A percentile compares a stretch with the other conserved stretches of the same genome.
These are phyloP conservation scores for Callipepla squamata DNA, from an alignment of 2,113 vertebrate genomes.

Conservation along the genomic window DNA sequence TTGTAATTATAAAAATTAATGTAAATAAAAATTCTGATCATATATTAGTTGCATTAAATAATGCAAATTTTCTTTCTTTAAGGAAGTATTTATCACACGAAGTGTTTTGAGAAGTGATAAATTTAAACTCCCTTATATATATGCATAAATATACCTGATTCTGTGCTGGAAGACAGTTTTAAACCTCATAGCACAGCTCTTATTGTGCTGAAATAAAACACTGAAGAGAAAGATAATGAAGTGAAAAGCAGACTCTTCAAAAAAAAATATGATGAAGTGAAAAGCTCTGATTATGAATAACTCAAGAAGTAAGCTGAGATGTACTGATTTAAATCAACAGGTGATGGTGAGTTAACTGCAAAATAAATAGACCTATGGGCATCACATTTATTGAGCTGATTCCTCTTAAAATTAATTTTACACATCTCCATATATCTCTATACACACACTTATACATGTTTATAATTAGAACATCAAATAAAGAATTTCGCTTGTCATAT, in stretches of 20 bases:
- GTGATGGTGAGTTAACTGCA: background rate
- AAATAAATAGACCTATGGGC: background rate
- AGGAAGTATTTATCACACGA: background rate
- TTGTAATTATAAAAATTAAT: background rate
- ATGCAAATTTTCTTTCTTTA: background rate
- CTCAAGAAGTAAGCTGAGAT: background rate
- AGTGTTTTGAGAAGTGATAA: background rate
- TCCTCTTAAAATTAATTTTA: background rate
- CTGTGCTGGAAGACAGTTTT: background rate
- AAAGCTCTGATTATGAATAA: background rate
- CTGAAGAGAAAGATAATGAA: background rate
- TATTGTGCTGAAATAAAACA: background rate
- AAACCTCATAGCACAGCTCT: background rate
- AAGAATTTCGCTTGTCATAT: too few relatives aligned
- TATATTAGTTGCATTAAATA: background rate
- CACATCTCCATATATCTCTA: too few relatives aligned
- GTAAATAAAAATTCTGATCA: background rate
- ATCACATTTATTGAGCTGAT: background rate
- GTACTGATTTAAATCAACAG: background rate
- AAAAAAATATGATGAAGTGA: background rate
- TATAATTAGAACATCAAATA: background rate
- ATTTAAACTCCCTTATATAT: background rate
- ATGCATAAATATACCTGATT: too few relatives aligned
- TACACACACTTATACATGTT: background rate
- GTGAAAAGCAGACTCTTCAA: background rate